phyloP scores from a whole-genome alignment of 2,797 vertebrate genomes.

The Rhinoraja longicauda region DNA sequence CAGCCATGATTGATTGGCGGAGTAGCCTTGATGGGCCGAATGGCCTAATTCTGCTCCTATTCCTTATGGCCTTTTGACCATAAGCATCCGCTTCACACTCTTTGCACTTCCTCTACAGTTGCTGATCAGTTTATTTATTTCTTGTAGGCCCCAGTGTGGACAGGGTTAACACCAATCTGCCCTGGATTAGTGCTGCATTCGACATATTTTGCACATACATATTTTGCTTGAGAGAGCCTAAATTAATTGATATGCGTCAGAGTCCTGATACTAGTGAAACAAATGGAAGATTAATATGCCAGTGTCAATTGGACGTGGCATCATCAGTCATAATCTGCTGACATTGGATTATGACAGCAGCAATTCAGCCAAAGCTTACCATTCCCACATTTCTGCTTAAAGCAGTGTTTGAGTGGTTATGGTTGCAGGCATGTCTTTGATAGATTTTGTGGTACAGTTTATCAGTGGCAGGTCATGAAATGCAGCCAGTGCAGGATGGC shows the following conservation, averaged over 20 bases:
- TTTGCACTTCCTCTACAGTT: too few species aligned
- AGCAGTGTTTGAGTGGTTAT: neutral
- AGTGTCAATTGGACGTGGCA: neutral
- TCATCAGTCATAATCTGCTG: conserved; percentile 20
- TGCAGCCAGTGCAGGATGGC: neutral
- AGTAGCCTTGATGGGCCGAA: too few species aligned
- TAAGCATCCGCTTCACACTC: too few species aligned
- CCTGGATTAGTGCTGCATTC: neutral
- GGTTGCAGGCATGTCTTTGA: neutral
- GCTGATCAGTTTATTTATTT: neutral
- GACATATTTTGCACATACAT: neutral
- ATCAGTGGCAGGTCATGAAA: neutral
- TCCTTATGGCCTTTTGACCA: too few species aligned
- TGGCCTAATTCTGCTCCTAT: too few species aligned
- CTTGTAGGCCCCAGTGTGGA: neutral
- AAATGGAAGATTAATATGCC: conserved; percentile 27
- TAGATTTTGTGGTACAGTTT: neutral
- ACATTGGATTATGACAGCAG: neutral
- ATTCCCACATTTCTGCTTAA: neutral
- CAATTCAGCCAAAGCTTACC: neutral
- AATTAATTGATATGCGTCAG: conserved; percentile 6
- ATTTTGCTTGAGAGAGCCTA: conserved; percentile 17
- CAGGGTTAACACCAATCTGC: neutral
- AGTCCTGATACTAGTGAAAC: neutral
- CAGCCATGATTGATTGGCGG: too few species aligned